Evolutionary conservation across 2,797 vertebrate species (phyloP), one percentile per base, ranked within the genome.

Genomic region (Cynopterus sphinx): DNA sequence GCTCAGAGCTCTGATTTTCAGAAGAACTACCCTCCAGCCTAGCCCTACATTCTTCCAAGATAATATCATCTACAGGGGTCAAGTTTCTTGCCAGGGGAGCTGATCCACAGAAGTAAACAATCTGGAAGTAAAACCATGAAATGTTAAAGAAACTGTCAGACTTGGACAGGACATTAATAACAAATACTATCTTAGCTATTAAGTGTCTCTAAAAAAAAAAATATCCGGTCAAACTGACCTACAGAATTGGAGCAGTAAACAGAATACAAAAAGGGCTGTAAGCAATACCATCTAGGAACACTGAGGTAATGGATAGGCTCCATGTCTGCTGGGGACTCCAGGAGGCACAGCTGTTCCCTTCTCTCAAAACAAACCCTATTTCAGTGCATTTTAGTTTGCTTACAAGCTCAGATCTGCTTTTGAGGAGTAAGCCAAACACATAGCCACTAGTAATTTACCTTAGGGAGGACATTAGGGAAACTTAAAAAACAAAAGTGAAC

Each of bases 281-380:
- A 97, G 96, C 46, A 81, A 95, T 59, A 92, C 43, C 43, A 1
- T 96, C 91, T 95, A 92, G 91, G 94, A 97, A 92, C 87, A 43
- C 19, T 5, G 77, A 83, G 41, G 73, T 92, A 77, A 94, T 5
- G 41, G 93, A 94, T 36, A 97, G 84, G 51, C 63, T 95, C 43
- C 2, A 5, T 43, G 92, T 95, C 95, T 85, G 77, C 84, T 51
- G n/a, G 15, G 59, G 49, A 53, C 81, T 93, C 67, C 61, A 46
- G 73, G 90, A 96, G 90, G 75, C 93, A 91, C 98, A 98, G 98
- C 98, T 98, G 98, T 82, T 97, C 90, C 93, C 68, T 84, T 98
- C 98, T 97, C 97, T 98, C 97, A 98, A 31, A 97, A 90, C 91
- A 95, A 96, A 95, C 96, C 85, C 77, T 84, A 70, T 43, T 95